Evolutionary conservation across 2,888 invertebrate genomes (phyloP).

Genomic region (Epistrophella euchroma): DNA sequence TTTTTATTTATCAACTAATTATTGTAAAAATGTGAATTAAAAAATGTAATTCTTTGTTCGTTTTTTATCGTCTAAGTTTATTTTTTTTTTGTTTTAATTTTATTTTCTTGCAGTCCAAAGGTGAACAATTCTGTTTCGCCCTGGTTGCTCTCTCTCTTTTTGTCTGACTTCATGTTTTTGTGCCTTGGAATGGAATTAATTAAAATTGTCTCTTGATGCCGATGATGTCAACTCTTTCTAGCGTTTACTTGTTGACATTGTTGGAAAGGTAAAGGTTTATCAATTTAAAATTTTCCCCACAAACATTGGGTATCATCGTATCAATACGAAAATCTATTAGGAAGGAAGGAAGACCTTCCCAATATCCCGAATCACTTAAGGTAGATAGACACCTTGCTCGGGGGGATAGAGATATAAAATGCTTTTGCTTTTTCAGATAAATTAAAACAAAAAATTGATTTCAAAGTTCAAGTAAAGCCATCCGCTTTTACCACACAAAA

Average conservation of each 20-base stretch:
- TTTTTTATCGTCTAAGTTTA: background rate
- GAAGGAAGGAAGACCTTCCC: background rate
- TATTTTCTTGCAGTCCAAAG: conserved; percentile 54
- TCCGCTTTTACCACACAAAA: background rate
- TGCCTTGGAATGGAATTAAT: conserved; percentile 30
- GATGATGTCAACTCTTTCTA: conserved; percentile 38
- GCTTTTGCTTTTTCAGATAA: no score
- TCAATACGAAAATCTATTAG: background rate
- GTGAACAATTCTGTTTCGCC: conserved; percentile 32
- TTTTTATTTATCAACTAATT: background rate
- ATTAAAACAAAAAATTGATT: background rate
- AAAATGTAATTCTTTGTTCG: background rate
- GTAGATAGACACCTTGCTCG: background rate
- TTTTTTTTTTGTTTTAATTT: background rate
- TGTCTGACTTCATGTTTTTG: background rate
- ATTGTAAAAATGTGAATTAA: background rate
- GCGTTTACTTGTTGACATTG: conserved; percentile 69
- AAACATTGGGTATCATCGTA: no score
- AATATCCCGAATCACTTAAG: background rate
- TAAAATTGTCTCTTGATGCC: background rate
- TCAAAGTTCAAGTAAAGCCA: background rate
- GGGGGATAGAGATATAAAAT: no score
- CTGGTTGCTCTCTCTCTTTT: conserved; percentile 9
- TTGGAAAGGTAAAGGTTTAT: conserved; percentile 31
- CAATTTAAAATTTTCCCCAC: no score